Evolutionary conservation across 2,888 invertebrate species (phyloP).

Genomic region (Sialis fuliginosa): DNA sequence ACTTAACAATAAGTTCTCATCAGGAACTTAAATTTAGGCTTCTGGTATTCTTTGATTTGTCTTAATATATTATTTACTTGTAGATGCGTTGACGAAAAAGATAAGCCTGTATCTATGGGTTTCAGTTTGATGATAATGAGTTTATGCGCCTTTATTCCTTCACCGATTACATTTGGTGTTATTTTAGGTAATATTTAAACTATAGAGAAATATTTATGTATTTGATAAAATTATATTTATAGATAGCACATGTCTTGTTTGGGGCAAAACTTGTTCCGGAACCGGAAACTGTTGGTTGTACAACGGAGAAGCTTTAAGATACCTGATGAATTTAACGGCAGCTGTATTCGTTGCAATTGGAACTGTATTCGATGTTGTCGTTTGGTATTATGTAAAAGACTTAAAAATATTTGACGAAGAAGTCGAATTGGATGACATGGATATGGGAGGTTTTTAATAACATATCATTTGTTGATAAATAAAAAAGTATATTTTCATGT

Average conservation of each 20-base stretch:
- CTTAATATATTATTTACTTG: slow-evolving; percentile 8
- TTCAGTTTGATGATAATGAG: slow-evolving; percentile 49
- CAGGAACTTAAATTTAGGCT: neutral
- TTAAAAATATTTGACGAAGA: slow-evolving; percentile 52
- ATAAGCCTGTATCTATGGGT: slow-evolving; percentile 55
- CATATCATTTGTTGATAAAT: too few species aligned
- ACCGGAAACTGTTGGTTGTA: slow-evolving; percentile 61
- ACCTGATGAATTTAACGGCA: slow-evolving; percentile 44
- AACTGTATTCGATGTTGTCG: slow-evolving; percentile 42
- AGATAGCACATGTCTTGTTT: slow-evolving; percentile 50
- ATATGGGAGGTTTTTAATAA: neutral
- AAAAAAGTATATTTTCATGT: too few species aligned
- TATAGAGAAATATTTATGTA: neutral
- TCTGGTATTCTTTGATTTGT: neutral
- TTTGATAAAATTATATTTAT: slow-evolving; percentile 9
- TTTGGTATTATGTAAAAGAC: slow-evolving; percentile 51
- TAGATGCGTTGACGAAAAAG: slow-evolving; percentile 52
- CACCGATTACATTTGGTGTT: slow-evolving; percentile 58
- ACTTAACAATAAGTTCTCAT: neutral
- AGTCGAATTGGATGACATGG: slow-evolving; percentile 25
- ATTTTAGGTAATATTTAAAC: slow-evolving; percentile 35
- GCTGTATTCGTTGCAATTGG: slow-evolving; percentile 45
- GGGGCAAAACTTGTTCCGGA: slow-evolving; percentile 53
- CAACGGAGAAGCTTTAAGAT: slow-evolving; percentile 43
- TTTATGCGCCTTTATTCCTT: slow-evolving; percentile 54